Base-by-base conservation (phyloP, 1,140 invertebrate genomes). In the Caenorhabditis remanei region DNA sequence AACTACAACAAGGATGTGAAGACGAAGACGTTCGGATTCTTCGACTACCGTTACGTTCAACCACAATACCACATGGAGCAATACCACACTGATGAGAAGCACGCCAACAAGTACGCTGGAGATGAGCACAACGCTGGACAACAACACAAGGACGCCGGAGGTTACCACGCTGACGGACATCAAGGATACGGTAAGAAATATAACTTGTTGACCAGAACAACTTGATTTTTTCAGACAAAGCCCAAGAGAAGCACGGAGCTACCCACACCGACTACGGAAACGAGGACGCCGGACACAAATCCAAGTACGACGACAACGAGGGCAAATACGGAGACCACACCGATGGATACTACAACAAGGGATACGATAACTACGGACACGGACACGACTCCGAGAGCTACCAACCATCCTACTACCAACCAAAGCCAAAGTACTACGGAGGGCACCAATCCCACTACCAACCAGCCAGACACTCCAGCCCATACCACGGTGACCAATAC, bases 31-130 rank as follows among this genome's bases (percentile, higher is more conserved):
- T 88, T 88, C 87, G 88, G 88, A 55, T 89, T 88, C 85, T 89
- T 88, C 87, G 87, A 89, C 71, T 89, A 89, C 88, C 58, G 75
- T 48, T 89, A 86, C 84, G 85, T 88, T 32, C 87, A 85, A 48
- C 87, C 88, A 41, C 87, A 89, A 67, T 89, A 88, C 88, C 88
- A 89, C 71, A 75, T 85, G 48, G 88, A 89, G 85, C 56, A 88
- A 53, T 89, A 82, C 87, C 86, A 86, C 43, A 88, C 83, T 41
- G 88, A 89, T 46, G 88, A 89, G 88, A 88, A 89, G 50, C 87
- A 89, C 85, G 87, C 56, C 67, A 88, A 89, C 58, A 88, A 89
- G 84, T 88, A 89, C 50, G 88, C 88, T 50, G 83, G 55, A 40
- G 88, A 89, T 58, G 87, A 71, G 56, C 87, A 88, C 65, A 75